Conservation (phyloP, 2,113 vertebrate species). For the Sterrhoptilus dennistouni region DNA sequence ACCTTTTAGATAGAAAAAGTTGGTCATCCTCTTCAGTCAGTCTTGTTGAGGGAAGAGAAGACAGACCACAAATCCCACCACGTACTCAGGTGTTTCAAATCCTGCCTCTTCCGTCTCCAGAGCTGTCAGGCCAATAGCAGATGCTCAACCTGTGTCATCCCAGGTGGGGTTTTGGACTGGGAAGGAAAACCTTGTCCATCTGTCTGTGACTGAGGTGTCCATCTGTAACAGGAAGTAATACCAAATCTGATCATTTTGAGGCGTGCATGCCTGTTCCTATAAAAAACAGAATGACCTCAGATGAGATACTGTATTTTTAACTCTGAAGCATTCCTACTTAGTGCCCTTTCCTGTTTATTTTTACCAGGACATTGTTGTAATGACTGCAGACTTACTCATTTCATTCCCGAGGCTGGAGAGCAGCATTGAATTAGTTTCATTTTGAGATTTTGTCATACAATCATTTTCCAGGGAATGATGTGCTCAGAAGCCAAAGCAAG, state of each 20-base stretch:
- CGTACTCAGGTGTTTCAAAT: neutral
- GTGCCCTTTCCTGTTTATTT: slow-evolving; percentile 51
- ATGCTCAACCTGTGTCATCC: neutral
- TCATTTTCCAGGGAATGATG: neutral
- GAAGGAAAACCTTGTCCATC: neutral
- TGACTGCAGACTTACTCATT: slow-evolving; percentile 51
- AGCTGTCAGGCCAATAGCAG: neutral
- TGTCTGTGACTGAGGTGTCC: neutral
- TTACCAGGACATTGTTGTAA: slow-evolving; percentile 33
- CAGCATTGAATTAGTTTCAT: slow-evolving; percentile 11
- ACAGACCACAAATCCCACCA: neutral
- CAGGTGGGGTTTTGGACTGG: neutral
- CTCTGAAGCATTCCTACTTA: neutral
- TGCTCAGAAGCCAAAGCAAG: neutral
- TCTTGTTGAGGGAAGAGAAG: neutral
- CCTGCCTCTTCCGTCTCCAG: neutral
- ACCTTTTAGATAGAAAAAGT: neutral
- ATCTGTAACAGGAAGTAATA: neutral
- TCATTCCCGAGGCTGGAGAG: slow-evolving; percentile 17
- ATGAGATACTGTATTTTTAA: neutral
- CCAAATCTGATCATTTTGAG: neutral
- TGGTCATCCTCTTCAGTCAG: neutral
- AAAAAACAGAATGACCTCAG: neutral
- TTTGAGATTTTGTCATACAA: neutral
- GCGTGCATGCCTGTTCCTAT: neutral